Percentiles rank a stretch among this genome's conserved stretches.
Evolutionary conservation across 1,140 invertebrate genomes (phyloP).

Genomic region (Manduca sexta): DNA sequence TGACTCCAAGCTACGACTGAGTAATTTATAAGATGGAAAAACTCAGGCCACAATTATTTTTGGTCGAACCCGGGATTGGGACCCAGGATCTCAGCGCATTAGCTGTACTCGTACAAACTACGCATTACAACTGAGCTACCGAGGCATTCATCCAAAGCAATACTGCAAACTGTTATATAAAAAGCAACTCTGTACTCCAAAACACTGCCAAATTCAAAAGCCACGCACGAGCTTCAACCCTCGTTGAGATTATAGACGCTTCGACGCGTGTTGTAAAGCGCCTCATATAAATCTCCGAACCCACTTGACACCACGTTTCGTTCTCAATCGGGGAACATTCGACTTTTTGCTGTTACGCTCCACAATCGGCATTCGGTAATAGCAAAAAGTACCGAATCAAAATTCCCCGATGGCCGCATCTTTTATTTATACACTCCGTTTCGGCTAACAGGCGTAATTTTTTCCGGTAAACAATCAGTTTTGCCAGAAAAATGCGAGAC

Average conservation of each 20-base stretch:
- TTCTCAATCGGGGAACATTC: constrained; percentile 60
- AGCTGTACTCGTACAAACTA: no score
- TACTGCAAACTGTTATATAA: background rate
- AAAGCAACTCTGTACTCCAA: no score
- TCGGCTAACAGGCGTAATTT: constrained; percentile 70
- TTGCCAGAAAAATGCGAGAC: constrained; percentile 68
- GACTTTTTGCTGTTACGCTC: constrained; percentile 44
- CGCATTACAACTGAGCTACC: no score
- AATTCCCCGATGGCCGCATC: constrained; percentile 60
- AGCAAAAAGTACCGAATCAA: constrained; percentile 68
- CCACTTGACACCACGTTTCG: constrained; percentile 53
- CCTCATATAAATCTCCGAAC: constrained; percentile 1
- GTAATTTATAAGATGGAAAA: no score
- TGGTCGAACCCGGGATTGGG: no score
- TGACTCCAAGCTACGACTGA: no score
- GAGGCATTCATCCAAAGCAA: no score
- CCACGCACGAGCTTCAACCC: no score
- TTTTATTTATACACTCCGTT: constrained; percentile 66
- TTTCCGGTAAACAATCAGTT: constrained; percentile 72
- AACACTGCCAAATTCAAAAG: no score
- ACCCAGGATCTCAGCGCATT: no score
- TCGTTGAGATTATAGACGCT: no score
- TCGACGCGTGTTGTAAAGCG: background rate
- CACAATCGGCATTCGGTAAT: constrained; percentile 38
- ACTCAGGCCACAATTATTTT: no score